A percentile compares a stretch with the other conserved stretches of the same genome.
Conservation (phyloP, 2,113 vertebrate genomes). For the Cygnus buccinator region DNA sequence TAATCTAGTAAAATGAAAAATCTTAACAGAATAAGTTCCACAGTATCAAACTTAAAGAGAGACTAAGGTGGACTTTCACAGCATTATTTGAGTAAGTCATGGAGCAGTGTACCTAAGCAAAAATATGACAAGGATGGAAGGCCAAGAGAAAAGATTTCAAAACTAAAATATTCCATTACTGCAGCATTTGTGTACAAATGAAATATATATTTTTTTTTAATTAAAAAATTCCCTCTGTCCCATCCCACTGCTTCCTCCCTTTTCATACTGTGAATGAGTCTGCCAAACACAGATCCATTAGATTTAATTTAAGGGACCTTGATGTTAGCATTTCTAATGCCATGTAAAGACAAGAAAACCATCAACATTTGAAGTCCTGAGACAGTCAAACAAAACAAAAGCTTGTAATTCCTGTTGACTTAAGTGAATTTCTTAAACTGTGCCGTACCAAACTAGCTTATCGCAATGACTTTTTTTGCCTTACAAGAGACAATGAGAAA, state of each 20-base stretch:
- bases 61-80: not conserved
- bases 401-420: not conserved
- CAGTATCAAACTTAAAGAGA: not conserved
- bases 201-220: not conserved
- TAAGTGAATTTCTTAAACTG: constrained; percentile 3
- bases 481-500: not conserved
- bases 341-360: not conserved
- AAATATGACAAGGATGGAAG: not conserved
- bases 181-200: not conserved
- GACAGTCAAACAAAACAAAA: not conserved
- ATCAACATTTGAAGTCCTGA: not conserved
- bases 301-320: not conserved
- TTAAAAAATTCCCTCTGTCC: not conserved
- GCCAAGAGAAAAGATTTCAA: not conserved
- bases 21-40: not conserved
- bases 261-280: not conserved
- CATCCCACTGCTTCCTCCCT: not conserved
- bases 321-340: not conserved
- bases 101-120: not conserved
- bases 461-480: not conserved
- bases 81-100: not conserved
- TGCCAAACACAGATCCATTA: not conserved
- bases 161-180: not conserved
- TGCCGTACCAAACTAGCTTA: not conserved
- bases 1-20: not conserved